Evolutionary conservation across 1,140 invertebrate genomes (phyloP), one percentile per base, ranked within the genome.

Genomic region (Dolichoris vasculosae): DNA sequence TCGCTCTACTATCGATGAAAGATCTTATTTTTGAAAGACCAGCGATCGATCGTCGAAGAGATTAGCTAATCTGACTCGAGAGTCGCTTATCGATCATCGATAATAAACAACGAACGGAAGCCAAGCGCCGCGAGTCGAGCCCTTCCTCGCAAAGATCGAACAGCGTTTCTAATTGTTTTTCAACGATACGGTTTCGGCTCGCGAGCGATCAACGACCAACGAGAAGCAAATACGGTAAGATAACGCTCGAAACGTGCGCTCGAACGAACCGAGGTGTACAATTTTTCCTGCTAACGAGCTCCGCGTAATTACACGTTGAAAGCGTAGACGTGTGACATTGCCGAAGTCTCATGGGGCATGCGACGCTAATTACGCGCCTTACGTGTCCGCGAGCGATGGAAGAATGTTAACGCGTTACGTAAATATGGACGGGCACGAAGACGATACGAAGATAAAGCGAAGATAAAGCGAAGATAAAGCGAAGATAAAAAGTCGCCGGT

Each of bases 261-360:
- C 78, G 78, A 84, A 78, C 35, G 43, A 7, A 9, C 75, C 38
- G 2, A 35, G 71, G 73, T 55, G 38, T 51, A 67, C 30, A 83
- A 83, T 76, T 59, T 83, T 46, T 46, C 23, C 40, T 59, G 26
- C 63, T 84, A 79, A 84, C 63, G 43, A 84, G 82, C 9, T 17
- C 38, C 15, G 32, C 26, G 43, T 75, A 69, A 84, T 84, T 78
- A 51, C 75, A 51, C 38, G 82, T 78, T 69, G 46, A 78, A 78
- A 48, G 17, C 15, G 30, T 30, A n/a, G 75, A 79, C 82, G 69
- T 38, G 76, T 79, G 83, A 84, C 76, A 84, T 59, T 46, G 75
- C 35, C 46, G 30, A 84, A 71, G 82, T 67, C 73, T 51, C 59
- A 23, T 43, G 30, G 59, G 40, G 59, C 82, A 77, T 77, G 75